These are phyloP conservation scores for Drosophila bunnanda DNA, from an alignment of 2,888 invertebrate genomes.

Conservation along the genomic window DNA sequence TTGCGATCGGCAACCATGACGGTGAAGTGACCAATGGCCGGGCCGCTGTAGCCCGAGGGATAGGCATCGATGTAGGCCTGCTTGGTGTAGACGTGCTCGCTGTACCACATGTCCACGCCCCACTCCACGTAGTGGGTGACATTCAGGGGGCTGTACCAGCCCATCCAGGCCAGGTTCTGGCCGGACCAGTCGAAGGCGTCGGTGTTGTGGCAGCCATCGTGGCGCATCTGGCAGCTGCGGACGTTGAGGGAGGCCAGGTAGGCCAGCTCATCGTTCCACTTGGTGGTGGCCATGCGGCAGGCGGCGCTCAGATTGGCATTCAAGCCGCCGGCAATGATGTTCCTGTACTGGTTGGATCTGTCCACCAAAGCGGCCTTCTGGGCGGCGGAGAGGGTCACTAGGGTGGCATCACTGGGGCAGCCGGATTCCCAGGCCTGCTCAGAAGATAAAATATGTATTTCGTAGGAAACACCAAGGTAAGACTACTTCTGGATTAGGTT, in stretches of 20 bases:
- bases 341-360: conserved; percentile 61
- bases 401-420: conserved; percentile 51
- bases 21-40: conserved; percentile 76
- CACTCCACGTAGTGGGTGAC: not conserved
- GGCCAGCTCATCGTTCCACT: conserved; percentile 74
- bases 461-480: not conserved
- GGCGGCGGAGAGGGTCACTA: conserved; percentile 29
- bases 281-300: conserved; percentile 74
- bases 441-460: not conserved
- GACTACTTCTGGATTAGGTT: not conserved
- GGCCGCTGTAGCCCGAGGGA: conserved; percentile 60
- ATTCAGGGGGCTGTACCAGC: conserved; percentile 47
- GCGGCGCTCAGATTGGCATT: conserved; percentile 57
- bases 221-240: conserved; percentile 63
- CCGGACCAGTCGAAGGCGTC: conserved; percentile 66
- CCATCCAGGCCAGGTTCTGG: conserved; percentile 72
- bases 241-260: conserved; percentile 71
- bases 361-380: conserved; percentile 50
- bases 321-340: conserved; percentile 60
- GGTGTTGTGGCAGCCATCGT: conserved; percentile 77
- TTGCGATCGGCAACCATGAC: conserved; percentile 75
- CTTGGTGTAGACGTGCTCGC: conserved; percentile 52
- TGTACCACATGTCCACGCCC: conserved; percentile 72
- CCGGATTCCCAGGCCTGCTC: conserved; percentile 50
- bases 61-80: conserved; percentile 57